These are phyloP conservation scores for Baronia brevicornis DNA, from an alignment of 2,888 invertebrate species.

Conservation along the genomic window DNA sequence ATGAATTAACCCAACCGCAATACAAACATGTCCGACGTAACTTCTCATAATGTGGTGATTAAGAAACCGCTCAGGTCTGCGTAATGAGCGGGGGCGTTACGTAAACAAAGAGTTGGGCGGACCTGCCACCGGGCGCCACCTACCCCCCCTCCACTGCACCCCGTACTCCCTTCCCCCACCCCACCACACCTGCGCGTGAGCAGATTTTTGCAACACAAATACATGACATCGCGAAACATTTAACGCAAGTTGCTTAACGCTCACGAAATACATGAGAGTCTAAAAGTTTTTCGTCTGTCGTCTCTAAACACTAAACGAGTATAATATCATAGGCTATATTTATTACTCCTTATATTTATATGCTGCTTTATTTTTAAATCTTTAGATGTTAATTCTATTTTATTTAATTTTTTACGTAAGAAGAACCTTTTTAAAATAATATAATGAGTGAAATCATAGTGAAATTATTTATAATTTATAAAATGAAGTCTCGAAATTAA, in stretches of 20 bases:
- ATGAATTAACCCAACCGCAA: too few relatives aligned
- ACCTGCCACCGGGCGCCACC: constrained; percentile 58
- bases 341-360: too few relatives aligned
- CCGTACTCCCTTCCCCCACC: constrained; percentile 25
- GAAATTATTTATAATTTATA: too few relatives aligned
- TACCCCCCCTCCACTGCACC: constrained; percentile 32
- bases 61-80: constrained; percentile 40
- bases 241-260: constrained; percentile 10
- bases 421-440: too few relatives aligned
- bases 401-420: too few relatives aligned
- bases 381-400: too few relatives aligned
- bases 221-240: constrained; percentile 8
- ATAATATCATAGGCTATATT: too few relatives aligned
- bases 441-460: too few relatives aligned
- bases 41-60: constrained; percentile 28
- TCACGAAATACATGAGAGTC: neutral
- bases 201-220: constrained; percentile 52
- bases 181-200: constrained; percentile 47
- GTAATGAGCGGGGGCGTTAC: constrained; percentile 68
- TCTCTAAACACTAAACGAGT: neutral
- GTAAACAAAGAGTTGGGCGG: constrained; percentile 73
- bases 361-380: too few relatives aligned
- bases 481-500: too few relatives aligned
- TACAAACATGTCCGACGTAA: constrained; percentile 7
- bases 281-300: neutral